These are phyloP conservation scores for Cataglyphis hispanica DNA, from an alignment of 1,140 invertebrate genomes.

Conservation along the genomic window DNA sequence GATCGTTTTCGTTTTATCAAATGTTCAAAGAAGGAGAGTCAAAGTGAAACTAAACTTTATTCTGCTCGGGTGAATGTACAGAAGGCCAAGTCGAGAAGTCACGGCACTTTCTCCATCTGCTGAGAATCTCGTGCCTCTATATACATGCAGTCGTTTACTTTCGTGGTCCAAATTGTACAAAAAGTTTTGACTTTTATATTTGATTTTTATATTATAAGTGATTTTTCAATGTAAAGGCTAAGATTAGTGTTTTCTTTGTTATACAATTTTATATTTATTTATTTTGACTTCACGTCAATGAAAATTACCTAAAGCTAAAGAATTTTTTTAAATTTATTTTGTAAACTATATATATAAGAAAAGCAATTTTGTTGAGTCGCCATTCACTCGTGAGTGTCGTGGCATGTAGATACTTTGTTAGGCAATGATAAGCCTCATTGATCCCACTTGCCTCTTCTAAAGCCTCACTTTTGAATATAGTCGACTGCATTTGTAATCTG, in stretches of 20 bases:
- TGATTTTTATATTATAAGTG: neutral
- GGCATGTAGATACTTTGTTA: neutral
- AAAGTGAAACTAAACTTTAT: slow-evolving; percentile 62
- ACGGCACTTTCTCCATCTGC: slow-evolving; percentile 76
- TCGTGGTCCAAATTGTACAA: neutral
- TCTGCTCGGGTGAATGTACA: slow-evolving; percentile 46
- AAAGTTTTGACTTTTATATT: neutral
- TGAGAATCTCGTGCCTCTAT: neutral
- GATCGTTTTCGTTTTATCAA: neutral
- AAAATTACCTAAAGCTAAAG: neutral
- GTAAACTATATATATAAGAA: neutral
- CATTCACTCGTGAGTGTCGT: neutral
- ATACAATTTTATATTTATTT: neutral
- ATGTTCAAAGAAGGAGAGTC: slow-evolving; percentile 36
- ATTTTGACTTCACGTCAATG: no score
- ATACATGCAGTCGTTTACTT: neutral
- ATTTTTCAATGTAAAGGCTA: neutral
- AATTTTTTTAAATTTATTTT: neutral
- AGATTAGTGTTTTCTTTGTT: no score
- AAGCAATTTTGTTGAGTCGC: neutral
- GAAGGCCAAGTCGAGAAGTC: slow-evolving; percentile 62
- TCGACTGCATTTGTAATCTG: neutral
- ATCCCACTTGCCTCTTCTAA: neutral
- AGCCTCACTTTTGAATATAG: slow-evolving; percentile 13
- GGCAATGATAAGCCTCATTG: slow-evolving; percentile 19